Evolutionary conservation across 2,888 invertebrate genomes (phyloP).

Genomic region (Cataglyphis cursor): DNA sequence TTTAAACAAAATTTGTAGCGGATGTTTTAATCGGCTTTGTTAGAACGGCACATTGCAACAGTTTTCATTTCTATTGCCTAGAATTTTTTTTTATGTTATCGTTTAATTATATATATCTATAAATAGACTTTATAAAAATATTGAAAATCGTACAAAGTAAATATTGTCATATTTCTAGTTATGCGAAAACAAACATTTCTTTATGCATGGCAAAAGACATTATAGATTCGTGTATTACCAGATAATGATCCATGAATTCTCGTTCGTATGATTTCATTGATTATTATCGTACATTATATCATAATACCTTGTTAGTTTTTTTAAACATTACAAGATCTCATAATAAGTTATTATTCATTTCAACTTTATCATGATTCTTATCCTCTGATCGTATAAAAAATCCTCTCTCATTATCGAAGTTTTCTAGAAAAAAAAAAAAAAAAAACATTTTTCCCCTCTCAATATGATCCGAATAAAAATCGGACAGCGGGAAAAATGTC

Average conservation of each 20-base stretch:
- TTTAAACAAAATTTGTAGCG: constrained; percentile 46
- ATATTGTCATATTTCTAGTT: not conserved
- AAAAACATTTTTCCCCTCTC: constrained; percentile 1
- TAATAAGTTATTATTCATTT: constrained; percentile 13
- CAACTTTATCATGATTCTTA: not conserved
- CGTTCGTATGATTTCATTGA: constrained; percentile 6
- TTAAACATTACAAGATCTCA: not conserved
- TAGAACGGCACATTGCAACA: constrained; percentile 1
- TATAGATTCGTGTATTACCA: not conserved
- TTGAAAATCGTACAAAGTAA: constrained; percentile 6
- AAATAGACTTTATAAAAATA: not conserved
- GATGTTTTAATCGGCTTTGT: constrained; percentile 48
- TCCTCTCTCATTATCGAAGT: not conserved
- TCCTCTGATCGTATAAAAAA: not conserved
- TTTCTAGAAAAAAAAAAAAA: not conserved
- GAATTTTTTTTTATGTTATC: not conserved
- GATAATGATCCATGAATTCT: not conserved
- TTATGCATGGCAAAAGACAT: not conserved
- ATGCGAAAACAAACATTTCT: not conserved
- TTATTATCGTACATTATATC: not conserved
- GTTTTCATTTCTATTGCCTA: not conserved
- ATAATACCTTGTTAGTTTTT: not conserved
- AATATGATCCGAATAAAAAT: not conserved
- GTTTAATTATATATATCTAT: constrained; percentile 1
- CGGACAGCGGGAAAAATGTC: not conserved